Conservation (phyloP, 2,888 invertebrate genomes). For the Tetragnatha montana region DNA sequence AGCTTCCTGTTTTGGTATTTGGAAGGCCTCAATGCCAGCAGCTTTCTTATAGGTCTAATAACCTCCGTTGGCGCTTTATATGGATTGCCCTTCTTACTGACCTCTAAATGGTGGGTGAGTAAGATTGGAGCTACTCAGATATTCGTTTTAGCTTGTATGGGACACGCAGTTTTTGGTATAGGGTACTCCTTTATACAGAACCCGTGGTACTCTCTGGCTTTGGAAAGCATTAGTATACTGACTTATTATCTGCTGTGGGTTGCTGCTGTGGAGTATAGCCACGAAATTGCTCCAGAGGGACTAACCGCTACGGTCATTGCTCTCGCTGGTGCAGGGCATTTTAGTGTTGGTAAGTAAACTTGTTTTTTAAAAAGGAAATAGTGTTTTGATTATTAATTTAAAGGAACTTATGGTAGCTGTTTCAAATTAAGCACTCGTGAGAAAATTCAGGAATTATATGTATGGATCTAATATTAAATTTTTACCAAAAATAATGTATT, state of each 20-base stretch:
- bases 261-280: conserved; percentile 90
- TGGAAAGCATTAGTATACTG: conserved; percentile 84
- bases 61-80: conserved; percentile 89
- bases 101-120: conserved; percentile 87
- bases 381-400: no score
- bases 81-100: conserved; percentile 88
- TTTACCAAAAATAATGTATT: no score
- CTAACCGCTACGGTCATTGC: conserved; percentile 90
- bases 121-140: conserved; percentile 88
- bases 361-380: no score
- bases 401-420: no score
- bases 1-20: conserved; percentile 90
- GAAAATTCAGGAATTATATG: no score
- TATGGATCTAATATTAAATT: no score
- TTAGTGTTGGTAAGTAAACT: conserved; percentile 78
- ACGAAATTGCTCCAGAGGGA: conserved; percentile 88
- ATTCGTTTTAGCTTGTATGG: conserved; percentile 88
- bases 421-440: no score
- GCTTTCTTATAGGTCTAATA: conserved; percentile 87
- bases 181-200: conserved; percentile 89
- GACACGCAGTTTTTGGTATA: conserved; percentile 86
- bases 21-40: conserved; percentile 86
- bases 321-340: conserved; percentile 90
- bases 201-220: conserved; percentile 92
- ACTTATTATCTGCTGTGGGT: conserved; percentile 93